Evolutionary conservation across 2,113 vertebrate genomes (phyloP).

Genomic region (Ancistrus triradiatus): DNA sequence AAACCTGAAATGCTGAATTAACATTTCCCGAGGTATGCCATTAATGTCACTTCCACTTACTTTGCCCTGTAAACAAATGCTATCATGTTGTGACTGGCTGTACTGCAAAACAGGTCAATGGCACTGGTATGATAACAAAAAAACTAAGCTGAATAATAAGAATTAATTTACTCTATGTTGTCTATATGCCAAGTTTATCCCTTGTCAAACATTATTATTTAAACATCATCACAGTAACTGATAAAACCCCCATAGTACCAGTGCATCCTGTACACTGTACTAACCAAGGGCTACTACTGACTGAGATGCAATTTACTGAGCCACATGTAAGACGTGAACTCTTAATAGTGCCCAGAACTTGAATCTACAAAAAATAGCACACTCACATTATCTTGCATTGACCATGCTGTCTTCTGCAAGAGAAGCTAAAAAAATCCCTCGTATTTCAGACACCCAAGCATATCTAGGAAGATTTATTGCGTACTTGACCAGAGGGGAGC

Average conservation of each 20-base stretch:
- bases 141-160: too few relatives aligned
- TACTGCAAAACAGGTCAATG: slow-evolving; percentile 8
- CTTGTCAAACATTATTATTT: too few relatives aligned
- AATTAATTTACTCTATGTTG: too few relatives aligned
- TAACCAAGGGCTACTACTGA: slow-evolving; percentile 13
- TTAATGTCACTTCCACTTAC: too few relatives aligned
- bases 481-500: slow-evolving; percentile 46
- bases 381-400: too few relatives aligned
- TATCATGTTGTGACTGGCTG: neutral
- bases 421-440: slow-evolving; percentile 25
- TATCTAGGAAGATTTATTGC: slow-evolving; percentile 54
- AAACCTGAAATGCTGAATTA: too few relatives aligned
- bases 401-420: neutral
- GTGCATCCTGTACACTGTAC: too few relatives aligned
- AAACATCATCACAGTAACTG: too few relatives aligned
- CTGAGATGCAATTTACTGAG: slow-evolving; percentile 20
- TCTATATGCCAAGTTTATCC: too few relatives aligned
- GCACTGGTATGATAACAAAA: neutral
- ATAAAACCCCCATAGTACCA: too few relatives aligned
- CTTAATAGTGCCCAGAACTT: neutral
- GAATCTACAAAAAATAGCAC: slow-evolving; percentile 8
- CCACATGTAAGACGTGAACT: neutral
- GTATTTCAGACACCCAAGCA: slow-evolving; percentile 30
- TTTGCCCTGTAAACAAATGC: too few relatives aligned
- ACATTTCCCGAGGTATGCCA: too few relatives aligned